Conservation (phyloP, 2,113 vertebrate genomes). For the Rhinolophus sinicus region DNA sequence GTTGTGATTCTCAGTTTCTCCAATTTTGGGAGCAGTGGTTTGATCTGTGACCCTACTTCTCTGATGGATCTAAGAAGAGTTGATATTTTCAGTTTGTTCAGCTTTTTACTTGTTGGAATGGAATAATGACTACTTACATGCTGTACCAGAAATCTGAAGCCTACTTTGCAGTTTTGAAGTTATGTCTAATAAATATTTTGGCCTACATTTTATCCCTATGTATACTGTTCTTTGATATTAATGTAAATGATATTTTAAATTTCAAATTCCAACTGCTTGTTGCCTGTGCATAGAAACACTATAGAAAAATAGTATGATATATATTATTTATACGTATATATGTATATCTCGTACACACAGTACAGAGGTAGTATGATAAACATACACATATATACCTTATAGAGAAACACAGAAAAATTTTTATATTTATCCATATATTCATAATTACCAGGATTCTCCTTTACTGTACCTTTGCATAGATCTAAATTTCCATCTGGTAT, state of each 20-base stretch:
- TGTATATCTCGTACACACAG: background rate
- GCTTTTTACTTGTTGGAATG: slow-evolving; percentile 1
- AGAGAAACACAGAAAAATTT: background rate
- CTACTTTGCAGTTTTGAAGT: background rate
- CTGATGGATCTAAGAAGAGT: background rate
- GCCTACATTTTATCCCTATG: background rate
- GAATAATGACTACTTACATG: background rate
- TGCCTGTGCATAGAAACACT: background rate
- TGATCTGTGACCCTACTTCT: background rate
- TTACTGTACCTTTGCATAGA: background rate
- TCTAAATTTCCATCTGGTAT: background rate
- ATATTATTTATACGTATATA: background rate
- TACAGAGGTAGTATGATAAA: background rate
- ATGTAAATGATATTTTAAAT: background rate
- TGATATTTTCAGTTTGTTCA: background rate
- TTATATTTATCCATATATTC: background rate
- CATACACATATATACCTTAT: background rate
- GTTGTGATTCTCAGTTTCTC: background rate
- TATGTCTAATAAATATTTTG: background rate
- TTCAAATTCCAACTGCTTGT: background rate
- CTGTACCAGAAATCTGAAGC: background rate
- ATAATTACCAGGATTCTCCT: background rate
- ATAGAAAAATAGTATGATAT: background rate
- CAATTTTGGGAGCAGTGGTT: background rate
- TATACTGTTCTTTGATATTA: background rate